Conservation (phyloP, 1,140 invertebrate species). For the Heliconius nattereri region DNA sequence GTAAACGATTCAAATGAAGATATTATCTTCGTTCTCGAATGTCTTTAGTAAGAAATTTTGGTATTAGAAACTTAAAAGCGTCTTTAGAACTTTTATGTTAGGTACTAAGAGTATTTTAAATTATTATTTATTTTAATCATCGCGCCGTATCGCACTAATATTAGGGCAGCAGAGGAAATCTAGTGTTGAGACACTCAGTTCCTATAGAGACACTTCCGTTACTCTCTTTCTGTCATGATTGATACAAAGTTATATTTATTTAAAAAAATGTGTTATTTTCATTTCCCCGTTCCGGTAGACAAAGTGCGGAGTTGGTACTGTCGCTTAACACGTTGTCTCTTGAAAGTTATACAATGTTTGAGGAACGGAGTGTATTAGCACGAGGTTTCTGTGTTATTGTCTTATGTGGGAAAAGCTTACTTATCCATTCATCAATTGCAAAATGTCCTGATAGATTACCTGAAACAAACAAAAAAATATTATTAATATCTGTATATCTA, state of each 20-base stretch:
- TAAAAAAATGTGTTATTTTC: too few species aligned
- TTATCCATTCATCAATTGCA: neutral
- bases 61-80: slow-evolving; percentile 1
- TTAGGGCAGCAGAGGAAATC: too few species aligned
- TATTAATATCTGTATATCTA: neutral
- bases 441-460: neutral
- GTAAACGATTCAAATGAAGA: slow-evolving; percentile 3
- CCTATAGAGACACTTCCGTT: too few species aligned
- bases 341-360: too few species aligned
- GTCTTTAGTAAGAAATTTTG: neutral
- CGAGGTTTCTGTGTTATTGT: too few species aligned
- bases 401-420: neutral
- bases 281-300: too few species aligned
- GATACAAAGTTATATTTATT: too few species aligned
- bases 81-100: neutral
- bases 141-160: too few species aligned
- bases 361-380: too few species aligned
- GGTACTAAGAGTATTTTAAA: neutral
- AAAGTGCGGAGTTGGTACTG: neutral
- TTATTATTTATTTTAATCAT: too few species aligned
- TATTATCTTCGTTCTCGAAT: neutral
- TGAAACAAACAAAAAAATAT: slow-evolving; percentile 3
- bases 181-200: too few species aligned
- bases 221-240: too few species aligned
- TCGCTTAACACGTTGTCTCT: neutral